phyloP scores from a whole-genome alignment of 2,888 invertebrate genomes.

The Brenthis daphne region DNA sequence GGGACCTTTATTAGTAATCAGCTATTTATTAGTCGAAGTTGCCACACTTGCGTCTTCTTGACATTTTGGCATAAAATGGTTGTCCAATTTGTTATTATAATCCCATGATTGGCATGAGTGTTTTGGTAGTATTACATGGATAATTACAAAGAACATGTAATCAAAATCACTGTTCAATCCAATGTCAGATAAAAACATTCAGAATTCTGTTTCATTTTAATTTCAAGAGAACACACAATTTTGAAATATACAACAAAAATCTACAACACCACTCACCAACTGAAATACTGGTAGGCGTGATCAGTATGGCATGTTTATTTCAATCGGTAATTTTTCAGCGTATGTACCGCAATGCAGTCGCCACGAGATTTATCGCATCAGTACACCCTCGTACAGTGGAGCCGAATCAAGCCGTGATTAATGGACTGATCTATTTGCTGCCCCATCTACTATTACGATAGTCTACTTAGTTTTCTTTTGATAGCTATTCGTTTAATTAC shows the following conservation, averaged over 20 bases:
- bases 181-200: not conserved
- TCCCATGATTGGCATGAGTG: too few species aligned
- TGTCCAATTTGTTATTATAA: too few species aligned
- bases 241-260: constrained; percentile 30
- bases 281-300: constrained; percentile 52
- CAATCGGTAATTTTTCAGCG: constrained; percentile 73
- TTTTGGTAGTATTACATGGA: too few species aligned
- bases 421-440: constrained; percentile 68
- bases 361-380: constrained; percentile 66
- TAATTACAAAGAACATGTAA: too few species aligned
- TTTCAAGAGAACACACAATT: constrained; percentile 1
- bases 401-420: constrained; percentile 67
- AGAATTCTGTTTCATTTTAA: not conserved
- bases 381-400: constrained; percentile 57
- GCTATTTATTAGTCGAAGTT: too few species aligned
- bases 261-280: constrained; percentile 23
- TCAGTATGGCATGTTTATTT: constrained; percentile 65
- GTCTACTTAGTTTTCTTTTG: constrained; percentile 21
- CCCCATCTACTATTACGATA: constrained; percentile 38
- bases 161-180: too few species aligned
- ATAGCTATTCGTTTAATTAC: constrained; percentile 6
- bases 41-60: too few species aligned
- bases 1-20: too few species aligned
- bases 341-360: constrained; percentile 69
- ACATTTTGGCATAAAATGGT: too few species aligned